Evolutionary conservation across 2,113 vertebrate genomes (phyloP).

Genomic region (Paradoxurus hermaphroditus): DNA sequence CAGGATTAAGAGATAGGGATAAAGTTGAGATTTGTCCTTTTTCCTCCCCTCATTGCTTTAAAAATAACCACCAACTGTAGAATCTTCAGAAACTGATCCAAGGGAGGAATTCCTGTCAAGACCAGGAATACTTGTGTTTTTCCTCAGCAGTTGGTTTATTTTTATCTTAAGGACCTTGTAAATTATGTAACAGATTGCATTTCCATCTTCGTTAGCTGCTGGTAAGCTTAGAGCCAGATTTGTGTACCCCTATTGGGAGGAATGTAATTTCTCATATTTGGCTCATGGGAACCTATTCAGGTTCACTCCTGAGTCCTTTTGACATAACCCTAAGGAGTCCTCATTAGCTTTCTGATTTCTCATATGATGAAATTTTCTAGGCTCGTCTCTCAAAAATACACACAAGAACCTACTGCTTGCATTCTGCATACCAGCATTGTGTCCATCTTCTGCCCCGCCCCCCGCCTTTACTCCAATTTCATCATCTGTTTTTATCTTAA

Average conservation of each 20-base stretch:
- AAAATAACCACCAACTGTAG: slow-evolving; percentile 61
- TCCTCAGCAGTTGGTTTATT: slow-evolving; percentile 57
- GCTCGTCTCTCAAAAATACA: background rate
- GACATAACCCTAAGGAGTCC: background rate
- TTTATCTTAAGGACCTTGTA: slow-evolving; percentile 57
- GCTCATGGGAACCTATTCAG: background rate
- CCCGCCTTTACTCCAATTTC: background rate
- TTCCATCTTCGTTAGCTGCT: slow-evolving; percentile 43
- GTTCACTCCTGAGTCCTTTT: background rate
- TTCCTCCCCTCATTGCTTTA: slow-evolving; percentile 1
- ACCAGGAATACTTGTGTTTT: slow-evolving; percentile 56
- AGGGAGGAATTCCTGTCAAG: slow-evolving; percentile 37
- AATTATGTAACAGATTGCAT: slow-evolving; percentile 43
- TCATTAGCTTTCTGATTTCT: background rate
- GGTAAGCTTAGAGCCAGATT: background rate
- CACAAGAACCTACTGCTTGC: background rate
- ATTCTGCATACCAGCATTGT: background rate
- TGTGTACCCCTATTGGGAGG: background rate
- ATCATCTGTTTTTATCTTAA: background rate
- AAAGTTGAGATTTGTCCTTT: background rate
- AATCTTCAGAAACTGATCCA: slow-evolving; percentile 39
- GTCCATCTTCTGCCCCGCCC: background rate
- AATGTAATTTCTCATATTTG: background rate
- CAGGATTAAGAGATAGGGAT: slow-evolving; percentile 24
- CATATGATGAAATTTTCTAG: background rate